Evolutionary conservation across 1,140 invertebrate genomes (phyloP), one percentile per base, ranked within the genome.

Genomic region (Ooceraea biroi): DNA sequence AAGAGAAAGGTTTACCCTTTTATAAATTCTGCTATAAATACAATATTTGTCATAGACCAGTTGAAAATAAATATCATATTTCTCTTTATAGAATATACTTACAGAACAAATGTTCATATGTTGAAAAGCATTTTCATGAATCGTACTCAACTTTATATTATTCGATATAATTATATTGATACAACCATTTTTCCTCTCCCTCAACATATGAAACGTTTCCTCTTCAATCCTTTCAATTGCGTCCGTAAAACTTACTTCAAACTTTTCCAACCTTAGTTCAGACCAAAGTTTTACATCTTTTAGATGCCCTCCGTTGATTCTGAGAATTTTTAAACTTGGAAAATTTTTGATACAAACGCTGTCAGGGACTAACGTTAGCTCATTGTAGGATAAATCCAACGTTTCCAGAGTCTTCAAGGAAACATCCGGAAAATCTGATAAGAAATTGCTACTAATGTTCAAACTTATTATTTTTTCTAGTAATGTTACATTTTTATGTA

Each of bases 341-440:
- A 89, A 92, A 84, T 92, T 92, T 11, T 90, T 27, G 8, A 14
- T 60, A 30, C 85, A 92, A 44, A 94, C 57, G 36, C 82, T 73
- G 73, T 87, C 30, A 22, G 93, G 92, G 68, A 94, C 87, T 19
- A 19, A 60, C 50, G 87, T 85, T 30, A 96, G 88, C 73, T 94
- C 93, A 86, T 96, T 96, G 68, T 94, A 91, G 0, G 95, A 95
- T 8, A 96, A 71, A 85, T 96, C 95, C 5, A 96, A 66, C 36
- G 91, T 93, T 91, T 94, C 92, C 17, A 95, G 85, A 11, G 80
- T 80, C 3, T 85, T n/a, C 17, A 91, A 66, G 48, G 60, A 65
- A 17, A 86, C 44, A 46, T 92, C 74, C 44, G 90, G 89, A 50
- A 93, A 89, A 19, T 44, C 52, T 1, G 68, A 83, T 55, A 94